Conservation (phyloP, 1,140 invertebrate species). For the Holotrichia oblita region DNA sequence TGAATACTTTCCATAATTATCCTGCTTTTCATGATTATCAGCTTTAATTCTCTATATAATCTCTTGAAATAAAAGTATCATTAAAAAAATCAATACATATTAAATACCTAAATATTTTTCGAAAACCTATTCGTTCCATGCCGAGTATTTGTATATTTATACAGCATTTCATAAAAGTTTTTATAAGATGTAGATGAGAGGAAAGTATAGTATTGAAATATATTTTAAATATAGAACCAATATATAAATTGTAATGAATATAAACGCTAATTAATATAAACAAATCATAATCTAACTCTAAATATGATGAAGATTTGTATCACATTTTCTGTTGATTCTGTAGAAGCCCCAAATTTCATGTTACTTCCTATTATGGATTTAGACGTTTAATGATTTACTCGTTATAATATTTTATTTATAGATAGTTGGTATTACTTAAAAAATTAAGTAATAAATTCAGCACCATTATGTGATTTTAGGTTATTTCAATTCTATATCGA, state of each 20-base stretch:
- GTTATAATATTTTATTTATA: too few species aligned
- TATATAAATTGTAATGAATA: slow-evolving; percentile 25
- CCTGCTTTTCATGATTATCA: too few species aligned
- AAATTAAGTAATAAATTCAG: too few species aligned
- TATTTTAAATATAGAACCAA: slow-evolving; percentile 46
- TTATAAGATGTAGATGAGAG: slow-evolving; percentile 46
- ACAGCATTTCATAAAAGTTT: slow-evolving; percentile 46
- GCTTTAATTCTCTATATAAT: too few species aligned
- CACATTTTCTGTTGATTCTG: background rate
- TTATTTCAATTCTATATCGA: too few species aligned
- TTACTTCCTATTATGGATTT: too few species aligned
- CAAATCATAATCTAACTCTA: background rate
- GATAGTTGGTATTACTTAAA: too few species aligned
- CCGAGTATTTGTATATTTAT: slow-evolving; percentile 46
- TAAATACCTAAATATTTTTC: background rate
- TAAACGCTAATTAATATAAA: background rate
- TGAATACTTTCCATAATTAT: too few species aligned
- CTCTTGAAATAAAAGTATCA: too few species aligned
- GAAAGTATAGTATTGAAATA: slow-evolving; percentile 40
- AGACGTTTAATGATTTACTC: too few species aligned
- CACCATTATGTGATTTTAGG: too few species aligned
- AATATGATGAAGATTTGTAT: background rate
- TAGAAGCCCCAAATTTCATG: background rate
- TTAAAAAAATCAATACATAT: too few species aligned
- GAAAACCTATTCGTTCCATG: slow-evolving; percentile 42